Evolutionary conservation across 2,888 invertebrate genomes (phyloP), one percentile per base, ranked within the genome.

Genomic region (Dicyrtomina minuta): DNA sequence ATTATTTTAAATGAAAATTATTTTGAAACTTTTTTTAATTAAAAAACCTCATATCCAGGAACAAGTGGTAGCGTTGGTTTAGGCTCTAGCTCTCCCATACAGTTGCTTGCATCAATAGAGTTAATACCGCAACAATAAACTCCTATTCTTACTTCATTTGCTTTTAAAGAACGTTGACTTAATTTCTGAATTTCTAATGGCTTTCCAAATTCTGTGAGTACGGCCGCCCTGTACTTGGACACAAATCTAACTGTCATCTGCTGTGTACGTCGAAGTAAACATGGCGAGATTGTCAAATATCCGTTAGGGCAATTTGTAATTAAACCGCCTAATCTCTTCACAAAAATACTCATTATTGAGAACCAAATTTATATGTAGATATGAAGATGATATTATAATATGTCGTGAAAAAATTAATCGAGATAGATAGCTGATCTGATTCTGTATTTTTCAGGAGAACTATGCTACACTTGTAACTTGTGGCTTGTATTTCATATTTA

Each of bases 121-220:
- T 89, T 89, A n/a, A 89, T 82, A 66, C 87, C 87, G 78, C 88
- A 87, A 74, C 85, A 86, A 74, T 86, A 83, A 0, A 88, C 87
- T 75, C 85, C 84, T 15, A 89, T 84, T 68, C 88, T 81, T n/a
- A 88, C 84, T 81, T 86, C 82, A 59, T 83, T 82, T n/a, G 83
- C 79, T 66, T 83, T 80, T 13, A 86, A 78, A 74, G 82, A 81
- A 65, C 81, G 80, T 5, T 81, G 80, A 39, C 83, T 81, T 12
- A 82, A 44, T 72, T 84, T 83, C 79, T 84, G 82, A 43, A 88
- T 81, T 53, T 81, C 79, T n/a, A 88, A 78, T 0, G 85, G 84
- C 76, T 84, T 80, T 1, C 82, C 83, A 58, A 83, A 79, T 73
- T 84, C 81, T 73, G 83, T 83, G 58, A 87, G 79, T 22, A 86